Percentiles rank a stretch among this genome's conserved stretches.
Conservation (phyloP, 2,113 vertebrate species). For the Austrofundulus limnaeus region DNA sequence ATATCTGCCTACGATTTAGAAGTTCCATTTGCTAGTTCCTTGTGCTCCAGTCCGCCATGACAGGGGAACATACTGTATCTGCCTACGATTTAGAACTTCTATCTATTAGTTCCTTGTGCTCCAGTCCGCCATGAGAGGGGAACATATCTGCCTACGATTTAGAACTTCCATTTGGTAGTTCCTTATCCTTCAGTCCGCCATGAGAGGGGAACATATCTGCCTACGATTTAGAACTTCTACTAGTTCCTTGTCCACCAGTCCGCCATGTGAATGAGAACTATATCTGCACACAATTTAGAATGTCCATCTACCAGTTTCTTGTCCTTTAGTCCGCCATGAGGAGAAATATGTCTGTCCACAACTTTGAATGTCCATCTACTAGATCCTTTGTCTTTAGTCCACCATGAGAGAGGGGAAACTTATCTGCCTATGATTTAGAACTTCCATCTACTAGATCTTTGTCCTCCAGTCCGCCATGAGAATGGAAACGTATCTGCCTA, state of each 20-base stretch:
- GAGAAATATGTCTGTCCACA: conserved; percentile 36
- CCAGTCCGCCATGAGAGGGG: conserved; percentile 47
- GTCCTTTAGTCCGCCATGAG: conserved; percentile 7
- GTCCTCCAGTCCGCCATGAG: conserved; percentile 55
- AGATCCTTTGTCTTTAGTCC: conserved; percentile 47
- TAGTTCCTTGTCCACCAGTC: conserved; percentile 45
- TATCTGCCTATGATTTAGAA: conserved; percentile 34
- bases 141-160: conserved; percentile 36
- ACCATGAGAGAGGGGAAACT: conserved; percentile 28
- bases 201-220: conserved; percentile 32
- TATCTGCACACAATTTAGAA: conserved; percentile 36
- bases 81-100: neutral
- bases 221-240: conserved; percentile 40
- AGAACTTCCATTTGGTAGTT: conserved; percentile 28
- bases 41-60: conserved; percentile 37
- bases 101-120: conserved; percentile 30
- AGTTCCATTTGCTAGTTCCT: conserved; percentile 26
- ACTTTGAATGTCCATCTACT: conserved; percentile 31
- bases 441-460: conserved; percentile 37
- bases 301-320: conserved; percentile 6
- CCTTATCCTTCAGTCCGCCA: conserved; percentile 58
- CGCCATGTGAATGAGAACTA: conserved; percentile 32
- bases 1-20: conserved; percentile 45
- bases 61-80: neutral
- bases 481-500: conserved; percentile 36